A percentile compares a stretch with the other conserved stretches of the same genome.
phyloP scores from a whole-genome alignment of 2,797 vertebrate genomes.

The Myiothlypis coronata region DNA sequence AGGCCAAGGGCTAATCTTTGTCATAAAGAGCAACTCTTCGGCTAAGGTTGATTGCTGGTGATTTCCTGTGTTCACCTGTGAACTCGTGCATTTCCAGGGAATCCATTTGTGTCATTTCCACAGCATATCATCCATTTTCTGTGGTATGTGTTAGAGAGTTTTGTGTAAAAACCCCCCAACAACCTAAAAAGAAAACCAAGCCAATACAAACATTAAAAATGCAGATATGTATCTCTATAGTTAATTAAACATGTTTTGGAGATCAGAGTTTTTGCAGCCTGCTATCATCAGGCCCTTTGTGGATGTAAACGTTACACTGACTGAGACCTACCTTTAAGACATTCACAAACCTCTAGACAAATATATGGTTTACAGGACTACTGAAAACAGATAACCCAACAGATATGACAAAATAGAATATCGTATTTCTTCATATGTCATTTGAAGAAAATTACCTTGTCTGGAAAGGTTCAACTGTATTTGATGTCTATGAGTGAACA shows the following conservation, averaged over 20 bases:
- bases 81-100: background rate
- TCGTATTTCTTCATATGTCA: background rate
- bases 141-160: accelerated
- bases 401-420: background rate
- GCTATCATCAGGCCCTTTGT: background rate
- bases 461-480: background rate
- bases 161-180: background rate
- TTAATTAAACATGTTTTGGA: background rate
- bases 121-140: background rate
- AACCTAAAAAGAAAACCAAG: background rate
- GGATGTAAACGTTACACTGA: background rate
- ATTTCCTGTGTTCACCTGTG: background rate
- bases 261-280: background rate
- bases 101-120: background rate
- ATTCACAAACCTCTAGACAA: background rate
- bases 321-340: background rate
- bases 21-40: background rate
- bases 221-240: background rate
- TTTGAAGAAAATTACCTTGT: background rate
- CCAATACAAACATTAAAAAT: background rate
- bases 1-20: background rate
- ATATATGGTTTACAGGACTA: background rate
- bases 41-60: background rate
- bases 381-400: background rate
- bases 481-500: background rate